phyloP scores from a whole-genome alignment of 2,888 invertebrate species.

The Diaprepes abbreviatus region DNA sequence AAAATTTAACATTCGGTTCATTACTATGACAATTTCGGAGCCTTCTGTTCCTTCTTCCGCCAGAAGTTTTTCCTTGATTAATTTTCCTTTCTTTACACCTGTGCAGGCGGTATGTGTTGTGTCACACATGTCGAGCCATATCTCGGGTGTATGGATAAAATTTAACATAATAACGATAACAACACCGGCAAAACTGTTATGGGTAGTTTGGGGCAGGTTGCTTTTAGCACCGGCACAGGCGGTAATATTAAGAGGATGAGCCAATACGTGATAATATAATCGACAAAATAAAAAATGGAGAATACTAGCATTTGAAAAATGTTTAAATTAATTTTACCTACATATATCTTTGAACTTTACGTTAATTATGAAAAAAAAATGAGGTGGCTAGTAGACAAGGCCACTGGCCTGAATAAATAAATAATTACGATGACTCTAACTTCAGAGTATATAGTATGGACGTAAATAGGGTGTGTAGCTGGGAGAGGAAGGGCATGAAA shows the following conservation, averaged over 20 bases:
- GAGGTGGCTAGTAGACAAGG: too few relatives aligned
- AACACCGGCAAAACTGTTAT: conserved; percentile 18
- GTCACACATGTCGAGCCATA: conserved; percentile 13
- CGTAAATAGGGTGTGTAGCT: too few relatives aligned
- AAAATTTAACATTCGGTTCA: too few relatives aligned
- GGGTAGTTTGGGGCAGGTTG: conserved; percentile 34
- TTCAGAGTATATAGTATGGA: too few relatives aligned
- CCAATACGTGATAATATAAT: not conserved
- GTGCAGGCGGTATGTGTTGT: conserved; percentile 4
- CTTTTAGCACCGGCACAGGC: conserved; percentile 12
- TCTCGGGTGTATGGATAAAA: conserved; percentile 16
- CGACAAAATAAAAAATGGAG: not conserved
- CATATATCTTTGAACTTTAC: too few relatives aligned
- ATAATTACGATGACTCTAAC: too few relatives aligned
- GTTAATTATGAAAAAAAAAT: too few relatives aligned
- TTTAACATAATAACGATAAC: conserved; percentile 35
- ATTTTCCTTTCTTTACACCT: conserved; percentile 19
- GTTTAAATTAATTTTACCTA: too few relatives aligned
- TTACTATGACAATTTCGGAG: not conserved
- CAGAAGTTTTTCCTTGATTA: not conserved
- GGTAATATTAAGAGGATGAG: not conserved
- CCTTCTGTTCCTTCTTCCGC: not conserved
- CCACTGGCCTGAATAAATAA: too few relatives aligned
- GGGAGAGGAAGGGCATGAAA: too few relatives aligned
- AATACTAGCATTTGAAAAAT: too few relatives aligned